phyloP scores from a whole-genome alignment of 2,113 vertebrate species.

The Scopus umbretta region DNA sequence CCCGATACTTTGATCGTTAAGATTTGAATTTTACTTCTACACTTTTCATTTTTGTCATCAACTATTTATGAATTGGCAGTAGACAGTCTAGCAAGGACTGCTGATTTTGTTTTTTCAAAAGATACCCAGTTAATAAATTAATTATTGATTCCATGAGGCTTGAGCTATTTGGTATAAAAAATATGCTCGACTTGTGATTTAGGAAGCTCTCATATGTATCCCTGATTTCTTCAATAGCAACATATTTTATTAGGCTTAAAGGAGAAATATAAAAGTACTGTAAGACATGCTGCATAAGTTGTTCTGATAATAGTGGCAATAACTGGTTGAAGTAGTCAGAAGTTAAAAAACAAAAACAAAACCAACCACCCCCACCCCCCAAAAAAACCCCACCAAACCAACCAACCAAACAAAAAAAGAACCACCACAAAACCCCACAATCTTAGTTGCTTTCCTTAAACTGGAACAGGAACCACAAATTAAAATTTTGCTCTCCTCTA shows the following conservation, averaged over 20 bases:
- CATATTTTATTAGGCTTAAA: slow-evolving; percentile 14
- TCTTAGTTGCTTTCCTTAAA: not conserved
- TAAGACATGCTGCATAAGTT: not conserved
- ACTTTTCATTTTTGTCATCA: slow-evolving; percentile 47
- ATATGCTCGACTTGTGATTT: slow-evolving; percentile 40
- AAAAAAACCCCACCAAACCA: no score
- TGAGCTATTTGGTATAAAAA: slow-evolving; percentile 38
- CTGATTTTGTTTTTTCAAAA: slow-evolving; percentile 46
- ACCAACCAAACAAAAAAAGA: not conserved
- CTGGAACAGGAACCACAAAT: not conserved
- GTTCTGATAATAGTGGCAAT: not conserved
- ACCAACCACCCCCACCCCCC: accelerated
- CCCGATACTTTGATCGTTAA: slow-evolving; percentile 24
- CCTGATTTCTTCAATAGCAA: not conserved
- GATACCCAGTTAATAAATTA: slow-evolving; percentile 62
- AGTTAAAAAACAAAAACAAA: not conserved
- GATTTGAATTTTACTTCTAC: slow-evolving; percentile 21
- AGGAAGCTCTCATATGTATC: not conserved
- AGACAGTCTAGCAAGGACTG: not conserved
- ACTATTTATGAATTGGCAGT: slow-evolving; percentile 25
- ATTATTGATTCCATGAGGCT: slow-evolving; percentile 44
- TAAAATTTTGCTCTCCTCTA: not conserved
- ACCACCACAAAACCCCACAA: accelerated
- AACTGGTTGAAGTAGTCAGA: not conserved
- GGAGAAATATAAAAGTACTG: not conserved